Evolutionary conservation across 1,140 invertebrate species (phyloP).

Genomic region (Hylaeus volcanicus): DNA sequence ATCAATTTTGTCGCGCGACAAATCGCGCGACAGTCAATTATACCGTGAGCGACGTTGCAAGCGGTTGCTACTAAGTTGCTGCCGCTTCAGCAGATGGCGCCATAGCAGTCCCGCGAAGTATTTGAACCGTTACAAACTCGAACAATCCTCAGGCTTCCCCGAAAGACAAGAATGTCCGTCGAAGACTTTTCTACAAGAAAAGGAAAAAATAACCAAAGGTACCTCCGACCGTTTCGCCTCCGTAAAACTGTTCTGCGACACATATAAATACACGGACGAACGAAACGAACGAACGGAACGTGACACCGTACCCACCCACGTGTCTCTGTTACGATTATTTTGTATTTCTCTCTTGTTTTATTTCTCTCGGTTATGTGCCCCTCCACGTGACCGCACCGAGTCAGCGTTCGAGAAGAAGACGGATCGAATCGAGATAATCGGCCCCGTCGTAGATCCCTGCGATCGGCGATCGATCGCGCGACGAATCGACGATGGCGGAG

Average conservation of each 20-base stretch:
- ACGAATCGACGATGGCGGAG: background rate
- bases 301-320: constrained; percentile 9
- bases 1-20: too few species aligned
- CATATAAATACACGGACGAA: background rate
- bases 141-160: too few species aligned
- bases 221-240: too few species aligned
- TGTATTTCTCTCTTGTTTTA: background rate
- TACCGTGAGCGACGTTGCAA: too few species aligned
- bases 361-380: background rate
- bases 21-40: too few species aligned
- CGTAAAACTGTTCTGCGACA: background rate
- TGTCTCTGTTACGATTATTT: background rate
- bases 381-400: background rate
- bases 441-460: background rate
- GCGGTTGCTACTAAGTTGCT: too few species aligned
- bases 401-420: constrained; percentile 26
- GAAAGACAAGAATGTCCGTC: too few species aligned
- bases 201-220: too few species aligned
- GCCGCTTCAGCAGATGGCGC: too few species aligned
- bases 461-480: background rate
- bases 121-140: too few species aligned
- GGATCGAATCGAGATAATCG: background rate
- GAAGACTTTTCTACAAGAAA: too few species aligned
- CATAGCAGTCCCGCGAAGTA: too few species aligned
- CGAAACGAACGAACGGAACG: constrained; percentile 9